Conservation (phyloP, 2,797 vertebrate genomes). For the Chloroceryle inda region DNA sequence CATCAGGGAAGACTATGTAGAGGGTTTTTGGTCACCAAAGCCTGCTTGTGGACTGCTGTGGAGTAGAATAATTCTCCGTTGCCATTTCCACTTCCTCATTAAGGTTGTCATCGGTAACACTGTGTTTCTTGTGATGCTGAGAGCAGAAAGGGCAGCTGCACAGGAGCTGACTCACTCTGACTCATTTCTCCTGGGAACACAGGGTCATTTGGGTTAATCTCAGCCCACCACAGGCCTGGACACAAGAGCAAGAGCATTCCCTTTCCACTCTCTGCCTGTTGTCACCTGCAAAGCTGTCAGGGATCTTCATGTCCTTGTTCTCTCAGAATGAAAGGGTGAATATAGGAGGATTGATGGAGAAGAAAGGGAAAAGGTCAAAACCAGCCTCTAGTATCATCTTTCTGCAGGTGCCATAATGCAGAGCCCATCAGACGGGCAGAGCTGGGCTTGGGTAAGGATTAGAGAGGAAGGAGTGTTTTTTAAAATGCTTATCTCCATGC, state of each 20-base stretch:
- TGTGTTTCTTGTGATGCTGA: background rate
- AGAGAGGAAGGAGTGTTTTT: background rate
- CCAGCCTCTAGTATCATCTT: background rate
- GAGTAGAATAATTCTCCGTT: background rate
- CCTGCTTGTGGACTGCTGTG: rapidly evolving
- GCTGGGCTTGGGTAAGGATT: background rate
- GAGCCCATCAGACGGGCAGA: background rate
- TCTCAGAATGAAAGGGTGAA: background rate
- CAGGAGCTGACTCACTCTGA: constrained; percentile 32
- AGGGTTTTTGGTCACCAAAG: background rate
- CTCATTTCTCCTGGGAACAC: background rate
- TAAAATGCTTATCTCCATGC: constrained; percentile 13
- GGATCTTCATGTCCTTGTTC: background rate
- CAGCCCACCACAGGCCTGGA: background rate
- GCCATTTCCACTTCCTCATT: background rate
- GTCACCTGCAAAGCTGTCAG: background rate
- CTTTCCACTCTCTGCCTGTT: background rate
- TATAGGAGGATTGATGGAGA: background rate
- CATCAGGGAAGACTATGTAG: rapidly evolving
- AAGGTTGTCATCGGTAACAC: background rate
- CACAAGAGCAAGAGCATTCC: background rate
- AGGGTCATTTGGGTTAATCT: background rate
- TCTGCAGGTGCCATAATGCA: background rate
- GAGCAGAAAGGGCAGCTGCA: background rate
- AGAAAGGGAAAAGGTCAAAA: background rate